phyloP scores from a whole-genome alignment of 2,888 invertebrate genomes.

The Colostygia pectinataria region DNA sequence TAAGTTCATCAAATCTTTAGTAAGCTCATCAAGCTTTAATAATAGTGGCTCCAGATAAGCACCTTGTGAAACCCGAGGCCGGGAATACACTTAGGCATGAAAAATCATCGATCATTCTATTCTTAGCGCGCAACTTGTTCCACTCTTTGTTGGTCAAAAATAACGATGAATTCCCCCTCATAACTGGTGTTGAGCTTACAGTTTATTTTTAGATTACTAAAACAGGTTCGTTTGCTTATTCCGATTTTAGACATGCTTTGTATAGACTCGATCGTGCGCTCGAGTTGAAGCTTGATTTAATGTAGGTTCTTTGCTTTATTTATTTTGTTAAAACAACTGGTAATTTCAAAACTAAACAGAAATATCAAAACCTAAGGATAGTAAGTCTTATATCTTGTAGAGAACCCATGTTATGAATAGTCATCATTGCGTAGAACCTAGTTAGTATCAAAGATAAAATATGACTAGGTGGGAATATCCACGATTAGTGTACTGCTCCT shows the following conservation, averaged over 20 bases:
- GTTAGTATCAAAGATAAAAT: too few relatives aligned
- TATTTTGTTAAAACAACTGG: background rate
- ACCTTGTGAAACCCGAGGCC: background rate
- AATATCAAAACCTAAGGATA: too few relatives aligned
- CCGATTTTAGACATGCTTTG: conserved; percentile 28
- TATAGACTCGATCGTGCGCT: conserved; percentile 16
- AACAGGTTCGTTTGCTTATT: conserved; percentile 30
- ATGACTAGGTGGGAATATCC: too few relatives aligned
- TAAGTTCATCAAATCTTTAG: too few relatives aligned
- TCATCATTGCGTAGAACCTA: too few relatives aligned
- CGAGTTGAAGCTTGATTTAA: background rate
- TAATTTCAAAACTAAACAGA: too few relatives aligned
- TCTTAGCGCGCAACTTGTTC: conserved; percentile 62
- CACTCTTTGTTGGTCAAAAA: conserved; percentile 68
- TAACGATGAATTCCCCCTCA: conserved; percentile 55
- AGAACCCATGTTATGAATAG: too few relatives aligned
- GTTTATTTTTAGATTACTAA: conserved; percentile 30
- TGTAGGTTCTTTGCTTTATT: background rate
- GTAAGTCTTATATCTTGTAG: too few relatives aligned
- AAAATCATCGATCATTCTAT: conserved; percentile 68
- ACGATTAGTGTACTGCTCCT: too few relatives aligned
- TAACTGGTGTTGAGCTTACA: conserved; percentile 41
- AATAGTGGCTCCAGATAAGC: background rate
- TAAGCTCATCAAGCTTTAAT: too few relatives aligned
- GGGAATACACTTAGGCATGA: conserved; percentile 55